phyloP scores from a whole-genome alignment of 2,797 vertebrate genomes.

The Lacerta agilis region DNA sequence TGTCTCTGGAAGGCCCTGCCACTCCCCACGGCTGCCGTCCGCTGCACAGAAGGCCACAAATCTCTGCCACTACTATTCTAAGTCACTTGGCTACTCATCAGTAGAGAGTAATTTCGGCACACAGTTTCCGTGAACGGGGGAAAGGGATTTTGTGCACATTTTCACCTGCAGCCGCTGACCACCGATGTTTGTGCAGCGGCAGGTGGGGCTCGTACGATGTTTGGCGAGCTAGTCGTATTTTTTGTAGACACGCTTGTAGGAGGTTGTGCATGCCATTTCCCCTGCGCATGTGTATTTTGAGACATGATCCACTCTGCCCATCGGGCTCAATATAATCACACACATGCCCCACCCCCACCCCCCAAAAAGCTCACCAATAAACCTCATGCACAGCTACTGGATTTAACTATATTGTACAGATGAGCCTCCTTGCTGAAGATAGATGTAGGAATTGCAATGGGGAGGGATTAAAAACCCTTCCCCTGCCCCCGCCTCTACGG shows the following conservation, averaged over 20 bases:
- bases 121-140: background rate
- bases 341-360: too few relatives aligned
- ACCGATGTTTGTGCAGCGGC: too few relatives aligned
- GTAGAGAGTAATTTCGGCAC: background rate
- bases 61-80: background rate
- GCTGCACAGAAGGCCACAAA: background rate
- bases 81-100: background rate
- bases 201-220: background rate
- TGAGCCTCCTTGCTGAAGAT: background rate
- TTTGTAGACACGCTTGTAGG: background rate
- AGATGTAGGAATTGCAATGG: background rate
- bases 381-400: background rate
- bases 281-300: too few relatives aligned
- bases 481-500: too few relatives aligned
- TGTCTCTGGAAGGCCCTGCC: background rate
- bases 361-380: background rate
- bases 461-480: background rate
- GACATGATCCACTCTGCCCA: background rate
- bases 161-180: background rate
- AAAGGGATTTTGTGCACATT: background rate
- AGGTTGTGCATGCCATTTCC: too few relatives aligned
- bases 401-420: background rate
- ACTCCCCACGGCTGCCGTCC: background rate
- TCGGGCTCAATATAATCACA: background rate
- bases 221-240: background rate